These are phyloP conservation scores for Ricordea florida DNA, from an alignment of 92 coral and sea anemone genomes.

Conservation along the genomic window DNA sequence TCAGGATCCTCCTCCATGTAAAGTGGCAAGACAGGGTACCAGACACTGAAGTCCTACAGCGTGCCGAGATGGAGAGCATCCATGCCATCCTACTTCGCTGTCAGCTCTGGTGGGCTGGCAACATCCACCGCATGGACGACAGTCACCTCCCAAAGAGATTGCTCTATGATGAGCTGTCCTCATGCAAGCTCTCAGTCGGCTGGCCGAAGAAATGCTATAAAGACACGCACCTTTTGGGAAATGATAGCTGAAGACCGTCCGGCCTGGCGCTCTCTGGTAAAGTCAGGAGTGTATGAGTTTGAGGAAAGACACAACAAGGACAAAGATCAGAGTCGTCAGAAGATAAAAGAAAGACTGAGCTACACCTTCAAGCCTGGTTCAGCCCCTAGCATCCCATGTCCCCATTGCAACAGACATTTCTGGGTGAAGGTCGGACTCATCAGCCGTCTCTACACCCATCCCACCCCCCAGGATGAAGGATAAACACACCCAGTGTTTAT, in stretches of 20 bases:
- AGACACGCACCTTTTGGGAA: background rate
- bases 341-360: background rate
- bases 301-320: slow-evolving; percentile 5
- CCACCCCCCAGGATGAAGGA: too few relatives aligned
- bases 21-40: too few relatives aligned
- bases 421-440: too few relatives aligned
- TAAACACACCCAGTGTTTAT: too few relatives aligned
- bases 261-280: background rate
- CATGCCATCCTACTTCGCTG: slow-evolving; percentile 1
- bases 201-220: background rate
- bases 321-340: background rate
- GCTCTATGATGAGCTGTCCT: background rate
- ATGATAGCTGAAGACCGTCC: background rate
- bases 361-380: background rate
- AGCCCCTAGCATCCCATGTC: background rate
- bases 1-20: slow-evolving; percentile 9
- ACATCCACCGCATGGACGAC: slow-evolving; percentile 1
- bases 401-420: background rate
- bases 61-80: slow-evolving; percentile 16
- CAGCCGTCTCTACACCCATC: too few relatives aligned
- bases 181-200: slow-evolving; percentile 3
- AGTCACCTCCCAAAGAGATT: background rate
- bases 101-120: slow-evolving; percentile 37
- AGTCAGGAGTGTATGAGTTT: background rate
- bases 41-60: slow-evolving; percentile 8